These are phyloP conservation scores for Oreohelix idahoensis DNA, from an alignment of 1,140 invertebrate species.

Conservation along the genomic window DNA sequence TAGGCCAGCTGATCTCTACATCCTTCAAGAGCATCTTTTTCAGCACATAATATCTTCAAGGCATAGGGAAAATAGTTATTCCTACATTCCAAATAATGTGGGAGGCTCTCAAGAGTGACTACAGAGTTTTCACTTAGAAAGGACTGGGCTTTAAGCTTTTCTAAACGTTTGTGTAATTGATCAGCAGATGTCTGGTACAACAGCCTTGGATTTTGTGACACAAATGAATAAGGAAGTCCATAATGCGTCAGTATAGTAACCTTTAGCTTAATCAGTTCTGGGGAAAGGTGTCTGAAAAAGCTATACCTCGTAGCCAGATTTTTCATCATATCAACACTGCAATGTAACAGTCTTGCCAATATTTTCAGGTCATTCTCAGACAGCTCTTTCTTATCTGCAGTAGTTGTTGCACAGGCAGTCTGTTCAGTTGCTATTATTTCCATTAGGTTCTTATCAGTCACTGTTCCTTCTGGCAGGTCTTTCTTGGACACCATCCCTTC, in stretches of 20 bases:
- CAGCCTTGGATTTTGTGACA: neutral
- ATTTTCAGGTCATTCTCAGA: neutral
- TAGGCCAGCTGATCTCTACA: neutral
- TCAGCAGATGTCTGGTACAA: neutral
- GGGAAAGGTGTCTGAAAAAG: neutral
- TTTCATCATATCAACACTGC: conserved; percentile 7
- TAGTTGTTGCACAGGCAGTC: neutral
- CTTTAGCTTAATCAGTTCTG: neutral
- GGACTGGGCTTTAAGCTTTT: neutral
- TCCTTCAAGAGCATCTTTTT: conserved; percentile 20
- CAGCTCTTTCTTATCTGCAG: neutral
- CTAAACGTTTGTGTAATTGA: neutral
- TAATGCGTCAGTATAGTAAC: neutral
- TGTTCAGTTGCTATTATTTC: neutral
- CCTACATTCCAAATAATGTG: conserved; percentile 12
- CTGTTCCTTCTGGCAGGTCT: neutral
- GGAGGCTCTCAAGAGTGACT: neutral
- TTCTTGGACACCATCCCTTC: neutral
- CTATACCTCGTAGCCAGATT: neutral
- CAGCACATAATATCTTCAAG: neutral
- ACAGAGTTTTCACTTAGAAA: conserved; percentile 13
- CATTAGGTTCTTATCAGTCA: neutral
- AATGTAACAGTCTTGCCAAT: neutral
- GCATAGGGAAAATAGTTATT: neutral
- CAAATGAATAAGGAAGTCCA: neutral